Evolutionary conservation across 2,888 invertebrate species (phyloP), one percentile per base, ranked within the genome.

Genomic region (Pilophorus perplexus): DNA sequence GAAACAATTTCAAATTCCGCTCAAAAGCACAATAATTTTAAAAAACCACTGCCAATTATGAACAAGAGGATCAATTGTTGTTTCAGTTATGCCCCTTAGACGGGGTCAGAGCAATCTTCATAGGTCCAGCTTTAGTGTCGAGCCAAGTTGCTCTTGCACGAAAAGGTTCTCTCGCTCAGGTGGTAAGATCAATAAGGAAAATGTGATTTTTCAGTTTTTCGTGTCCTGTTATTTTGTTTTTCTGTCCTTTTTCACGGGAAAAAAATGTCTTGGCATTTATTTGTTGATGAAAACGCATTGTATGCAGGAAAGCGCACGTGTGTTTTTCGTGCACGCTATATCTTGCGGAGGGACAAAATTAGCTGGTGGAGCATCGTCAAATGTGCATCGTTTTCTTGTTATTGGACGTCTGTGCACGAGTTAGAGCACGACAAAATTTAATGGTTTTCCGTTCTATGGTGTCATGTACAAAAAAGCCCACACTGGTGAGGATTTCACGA

Each of bases 61-160:
- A 50, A 54, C 10, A 54, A 6, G 8, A 16, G 6, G 27, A 14
- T 54, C 38, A 38, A 62, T 64, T 67, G 50, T 68, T 70, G 67
- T 68, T 68, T 69, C 68, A 70, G 70, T 65, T 69, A 37, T 67
- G 70, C 64, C 70, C 70, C 60, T 60, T 67, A 52, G 68, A 70
- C 38, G 70, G 70, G 69, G 70, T 70, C 40, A 68, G 65, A 67
- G 70, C 70, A 50, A 69, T 70, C 64, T 67, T 70, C 66, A 70
- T 70, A 68, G 70, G 70, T 33, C 68, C 70, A 22, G 70, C 70
- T 57, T 69, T 62, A 54, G 67, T 70, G 57, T 67, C 70, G 18
- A 67, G 68, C 55, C 70, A 69, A 57, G 68, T 70, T 38, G 70
- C 70, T 52, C 60, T 68, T 23, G 68, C 66, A 48, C 54, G 67